These are phyloP conservation scores for Nudaria mundana DNA, from an alignment of 2,888 invertebrate species.

Conservation along the genomic window DNA sequence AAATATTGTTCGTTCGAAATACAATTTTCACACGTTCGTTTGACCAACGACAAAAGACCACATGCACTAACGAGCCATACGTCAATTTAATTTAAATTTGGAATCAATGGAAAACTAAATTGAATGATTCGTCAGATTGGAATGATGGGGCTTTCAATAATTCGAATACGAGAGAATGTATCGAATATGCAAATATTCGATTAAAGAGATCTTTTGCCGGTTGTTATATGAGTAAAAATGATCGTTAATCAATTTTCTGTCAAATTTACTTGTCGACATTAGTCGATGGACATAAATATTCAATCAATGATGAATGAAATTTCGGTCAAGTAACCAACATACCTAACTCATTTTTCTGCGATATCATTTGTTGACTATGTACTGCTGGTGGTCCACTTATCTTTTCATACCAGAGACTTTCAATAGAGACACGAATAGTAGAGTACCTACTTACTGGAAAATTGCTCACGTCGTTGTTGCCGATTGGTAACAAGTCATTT, in stretches of 20 bases:
- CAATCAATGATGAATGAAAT: no score
- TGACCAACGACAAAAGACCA: constrained; percentile 53
- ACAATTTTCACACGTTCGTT: constrained; percentile 59
- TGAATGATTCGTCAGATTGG: constrained; percentile 67
- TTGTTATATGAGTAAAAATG: constrained; percentile 49
- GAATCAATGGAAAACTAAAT: constrained; percentile 68
- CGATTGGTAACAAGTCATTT: no score
- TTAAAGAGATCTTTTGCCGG: constrained; percentile 59
- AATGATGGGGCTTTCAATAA: constrained; percentile 42
- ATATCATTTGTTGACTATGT: no score
- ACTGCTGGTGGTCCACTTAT: no score
- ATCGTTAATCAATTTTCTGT: constrained; percentile 39
- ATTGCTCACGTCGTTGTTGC: no score
- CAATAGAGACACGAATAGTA: no score
- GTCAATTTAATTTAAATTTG: constrained; percentile 54
- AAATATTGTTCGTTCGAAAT: no score
- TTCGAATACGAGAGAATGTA: constrained; percentile 36
- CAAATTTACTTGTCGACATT: constrained; percentile 20
- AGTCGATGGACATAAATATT: no score
- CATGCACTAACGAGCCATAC: constrained; percentile 57
- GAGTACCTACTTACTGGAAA: no score
- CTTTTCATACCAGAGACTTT: no score
- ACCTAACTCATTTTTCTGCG: no score
- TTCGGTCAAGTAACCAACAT: no score
- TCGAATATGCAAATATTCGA: constrained; percentile 38